These are phyloP conservation scores for Entomyzon cyanotis DNA, from an alignment of 2,113 vertebrate species.

Conservation along the genomic window DNA sequence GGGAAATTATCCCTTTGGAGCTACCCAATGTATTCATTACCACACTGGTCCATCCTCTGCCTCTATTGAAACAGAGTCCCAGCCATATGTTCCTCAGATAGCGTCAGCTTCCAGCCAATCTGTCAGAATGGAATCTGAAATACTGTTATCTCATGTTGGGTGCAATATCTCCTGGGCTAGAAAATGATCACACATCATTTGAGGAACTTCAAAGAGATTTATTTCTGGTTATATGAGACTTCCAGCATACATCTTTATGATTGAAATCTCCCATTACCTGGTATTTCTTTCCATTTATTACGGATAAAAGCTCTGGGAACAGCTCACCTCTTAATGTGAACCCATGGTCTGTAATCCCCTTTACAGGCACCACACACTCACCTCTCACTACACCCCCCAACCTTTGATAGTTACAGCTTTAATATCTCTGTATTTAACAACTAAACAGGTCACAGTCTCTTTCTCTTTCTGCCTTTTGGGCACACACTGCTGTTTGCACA, in stretches of 20 bases:
- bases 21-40: conserved; percentile 12
- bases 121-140: conserved; percentile 41
- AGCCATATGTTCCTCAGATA: conserved; percentile 40
- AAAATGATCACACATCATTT: conserved; percentile 57
- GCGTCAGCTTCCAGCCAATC: conserved; percentile 37
- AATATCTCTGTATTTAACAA: neutral
- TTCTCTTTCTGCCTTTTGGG: neutral
- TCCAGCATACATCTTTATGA: conserved; percentile 51
- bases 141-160: conserved; percentile 9
- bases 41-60: neutral
- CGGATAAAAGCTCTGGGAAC: conserved; percentile 33
- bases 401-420: neutral
- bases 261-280: conserved; percentile 37
- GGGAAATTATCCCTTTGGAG: conserved; percentile 35
- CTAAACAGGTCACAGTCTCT: accelerated
- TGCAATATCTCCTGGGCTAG: conserved; percentile 46
- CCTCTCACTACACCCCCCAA: neutral
- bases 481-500: neutral
- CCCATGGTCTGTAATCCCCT: conserved; percentile 1
- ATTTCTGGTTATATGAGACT: conserved; percentile 55
- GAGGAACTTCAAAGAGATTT: conserved; percentile 59
- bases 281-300: conserved; percentile 54
- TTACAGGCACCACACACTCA: neutral
- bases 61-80: neutral
- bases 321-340: conserved; percentile 15